Evolutionary conservation across 1,140 invertebrate genomes (phyloP).

Genomic region (Macrostomum lignano): DNA sequence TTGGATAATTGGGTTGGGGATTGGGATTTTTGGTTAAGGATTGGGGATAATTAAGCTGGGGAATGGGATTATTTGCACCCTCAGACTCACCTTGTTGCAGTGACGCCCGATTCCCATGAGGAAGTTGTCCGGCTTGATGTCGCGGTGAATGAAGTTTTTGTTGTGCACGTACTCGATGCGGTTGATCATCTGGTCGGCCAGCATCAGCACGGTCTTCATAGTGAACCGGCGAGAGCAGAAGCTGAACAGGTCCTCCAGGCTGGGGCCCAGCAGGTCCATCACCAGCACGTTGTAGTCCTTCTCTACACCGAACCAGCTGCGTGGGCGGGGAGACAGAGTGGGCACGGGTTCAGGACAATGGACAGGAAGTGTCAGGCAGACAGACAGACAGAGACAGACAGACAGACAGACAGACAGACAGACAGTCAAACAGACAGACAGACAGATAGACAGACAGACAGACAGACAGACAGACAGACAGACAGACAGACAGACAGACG

Average conservation of each 20-base stretch:
- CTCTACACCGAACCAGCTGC: slow-evolving; percentile 8
- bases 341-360: neutral
- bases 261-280: slow-evolving; percentile 26
- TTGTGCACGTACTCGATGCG: slow-evolving; percentile 87
- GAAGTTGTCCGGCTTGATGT: slow-evolving; percentile 87
- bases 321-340: neutral
- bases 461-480: too few species aligned
- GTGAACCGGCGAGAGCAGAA: slow-evolving; percentile 11
- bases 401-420: neutral
- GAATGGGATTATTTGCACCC: too few species aligned
- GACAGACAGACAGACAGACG: too few species aligned
- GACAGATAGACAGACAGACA: too few species aligned
- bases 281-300: slow-evolving; percentile 25
- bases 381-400: neutral
- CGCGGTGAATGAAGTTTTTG: slow-evolving; percentile 77
- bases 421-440: too few species aligned
- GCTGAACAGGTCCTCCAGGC: slow-evolving; percentile 27
- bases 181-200: slow-evolving; percentile 28
- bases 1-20: too few species aligned
- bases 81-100: too few species aligned
- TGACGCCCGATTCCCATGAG: slow-evolving; percentile 56
- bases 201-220: slow-evolving; percentile 13
- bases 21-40: too few species aligned
- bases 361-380: neutral
- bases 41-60: too few species aligned